Percentiles rank a stretch among this genome's conserved stretches.
phyloP scores from a whole-genome alignment of 1,140 invertebrate genomes.

The Orussus abietinus region DNA sequence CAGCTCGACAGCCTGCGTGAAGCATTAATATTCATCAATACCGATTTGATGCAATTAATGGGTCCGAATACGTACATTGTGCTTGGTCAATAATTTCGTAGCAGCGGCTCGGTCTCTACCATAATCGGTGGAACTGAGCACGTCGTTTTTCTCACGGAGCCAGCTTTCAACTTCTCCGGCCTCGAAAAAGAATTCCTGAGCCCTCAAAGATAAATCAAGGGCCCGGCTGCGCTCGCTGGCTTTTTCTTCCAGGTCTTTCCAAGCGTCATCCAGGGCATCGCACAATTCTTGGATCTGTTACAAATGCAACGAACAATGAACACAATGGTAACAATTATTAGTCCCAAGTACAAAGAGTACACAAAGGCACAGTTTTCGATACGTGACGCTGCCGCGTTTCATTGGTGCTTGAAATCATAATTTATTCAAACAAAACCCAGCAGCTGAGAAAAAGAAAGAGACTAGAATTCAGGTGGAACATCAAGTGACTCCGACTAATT shows the following conservation, averaged over 20 bases:
- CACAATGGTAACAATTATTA: too few relatives aligned
- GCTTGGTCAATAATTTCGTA: conserved; percentile 86
- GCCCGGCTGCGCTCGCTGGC: conserved; percentile 70
- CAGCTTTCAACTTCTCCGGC: conserved; percentile 90
- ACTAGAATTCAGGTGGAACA: too few relatives aligned
- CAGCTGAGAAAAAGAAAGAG: too few relatives aligned
- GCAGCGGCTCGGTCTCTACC: conserved; percentile 85
- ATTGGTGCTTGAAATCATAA: too few relatives aligned
- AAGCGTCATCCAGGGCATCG: conserved; percentile 61
- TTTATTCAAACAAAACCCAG: too few relatives aligned
- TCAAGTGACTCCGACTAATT: too few relatives aligned
- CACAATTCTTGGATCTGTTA: conserved; percentile 64
- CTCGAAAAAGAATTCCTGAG: conserved; percentile 88
- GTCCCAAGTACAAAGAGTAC: too few relatives aligned
- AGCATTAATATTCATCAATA: conserved; percentile 7
- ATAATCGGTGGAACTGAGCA: conserved; percentile 76
- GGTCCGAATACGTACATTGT: conserved; percentile 65
- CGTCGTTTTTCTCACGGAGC: conserved; percentile 83
- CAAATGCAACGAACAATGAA: too few relatives aligned
- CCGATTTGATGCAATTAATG: conserved; percentile 11
- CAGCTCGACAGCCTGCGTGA: conserved; percentile 73
- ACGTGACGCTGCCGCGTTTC: too few relatives aligned
- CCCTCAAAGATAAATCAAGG: conserved; percentile 79
- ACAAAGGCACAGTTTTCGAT: too few relatives aligned
- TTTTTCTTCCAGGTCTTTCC: conserved; percentile 67